Conservation (phyloP, 2,113 vertebrate species). For the Prionailurus viverrinus region DNA sequence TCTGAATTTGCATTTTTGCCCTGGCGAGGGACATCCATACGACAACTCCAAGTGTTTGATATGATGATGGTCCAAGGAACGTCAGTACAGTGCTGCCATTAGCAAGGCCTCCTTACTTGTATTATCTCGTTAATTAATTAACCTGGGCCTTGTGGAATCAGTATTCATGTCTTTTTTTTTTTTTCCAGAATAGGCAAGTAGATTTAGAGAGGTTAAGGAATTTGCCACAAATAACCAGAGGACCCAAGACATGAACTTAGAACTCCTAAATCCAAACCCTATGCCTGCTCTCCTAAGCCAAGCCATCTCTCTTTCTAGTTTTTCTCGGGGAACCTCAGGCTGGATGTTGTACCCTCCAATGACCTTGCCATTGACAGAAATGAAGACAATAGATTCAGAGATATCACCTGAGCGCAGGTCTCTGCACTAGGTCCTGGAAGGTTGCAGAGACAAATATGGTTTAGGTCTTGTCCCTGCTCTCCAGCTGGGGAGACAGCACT, state of each 20-base stretch:
- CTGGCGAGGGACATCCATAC: background rate
- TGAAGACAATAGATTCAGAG: background rate
- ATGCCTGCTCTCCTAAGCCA: background rate
- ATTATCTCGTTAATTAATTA: conserved; percentile 21
- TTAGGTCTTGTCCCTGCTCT: background rate
- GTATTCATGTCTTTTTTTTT: background rate
- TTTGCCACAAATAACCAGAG: background rate
- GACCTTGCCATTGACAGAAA: background rate
- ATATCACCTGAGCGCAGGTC: background rate
- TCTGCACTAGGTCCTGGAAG: too few species aligned
- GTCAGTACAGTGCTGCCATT: background rate
- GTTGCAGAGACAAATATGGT: background rate
- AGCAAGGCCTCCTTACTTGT: background rate
- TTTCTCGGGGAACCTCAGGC: background rate
- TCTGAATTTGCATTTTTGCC: background rate
- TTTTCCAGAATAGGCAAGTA: background rate
- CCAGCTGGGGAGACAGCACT: background rate
- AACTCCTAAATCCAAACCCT: background rate
- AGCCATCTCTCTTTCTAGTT: background rate
- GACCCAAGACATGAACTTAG: background rate
- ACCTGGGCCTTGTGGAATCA: background rate
- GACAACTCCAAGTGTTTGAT: background rate
- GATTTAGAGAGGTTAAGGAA: background rate
- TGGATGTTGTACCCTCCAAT: background rate
- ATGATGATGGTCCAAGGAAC: background rate